phyloP scores from a whole-genome alignment of 2,888 invertebrate species.

The Limulus polyphemus region DNA sequence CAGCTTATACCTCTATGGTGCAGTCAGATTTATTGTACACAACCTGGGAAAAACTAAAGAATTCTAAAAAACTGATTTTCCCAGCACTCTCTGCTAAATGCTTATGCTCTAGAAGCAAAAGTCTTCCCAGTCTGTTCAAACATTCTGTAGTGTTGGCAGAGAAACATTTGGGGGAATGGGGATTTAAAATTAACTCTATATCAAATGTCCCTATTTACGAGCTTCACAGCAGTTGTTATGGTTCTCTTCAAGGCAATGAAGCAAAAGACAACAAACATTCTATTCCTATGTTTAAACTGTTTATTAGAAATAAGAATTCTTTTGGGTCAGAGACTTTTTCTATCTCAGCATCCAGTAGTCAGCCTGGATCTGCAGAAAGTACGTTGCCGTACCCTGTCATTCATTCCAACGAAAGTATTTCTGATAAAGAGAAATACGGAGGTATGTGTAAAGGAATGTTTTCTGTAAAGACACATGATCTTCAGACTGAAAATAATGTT shows the following conservation, averaged over 20 bases:
- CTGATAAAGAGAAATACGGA: too few relatives aligned
- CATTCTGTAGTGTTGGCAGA: conserved; percentile 12
- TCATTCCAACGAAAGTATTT: background rate
- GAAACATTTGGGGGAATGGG: background rate
- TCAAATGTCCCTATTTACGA: too few relatives aligned
- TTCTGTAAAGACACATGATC: too few relatives aligned
- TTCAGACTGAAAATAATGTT: too few relatives aligned
- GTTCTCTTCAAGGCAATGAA: too few relatives aligned
- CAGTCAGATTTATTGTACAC: conserved; percentile 77
- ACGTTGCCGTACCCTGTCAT: background rate
- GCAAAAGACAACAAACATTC: conserved; percentile 8
- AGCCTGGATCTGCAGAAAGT: conserved; percentile 15
- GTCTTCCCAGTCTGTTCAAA: conserved; percentile 25
- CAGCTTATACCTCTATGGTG: conserved; percentile 57
- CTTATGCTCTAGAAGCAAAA: conserved; percentile 24
- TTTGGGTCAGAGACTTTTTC: conserved; percentile 24
- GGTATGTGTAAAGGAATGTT: too few relatives aligned
- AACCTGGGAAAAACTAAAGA: conserved; percentile 68
- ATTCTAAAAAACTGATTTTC: conserved; percentile 20
- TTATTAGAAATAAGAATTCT: conserved; percentile 26
- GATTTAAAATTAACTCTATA: too few relatives aligned
- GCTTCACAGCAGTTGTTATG: too few relatives aligned
- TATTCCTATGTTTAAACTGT: conserved; percentile 21
- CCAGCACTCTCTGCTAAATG: conserved; percentile 6
- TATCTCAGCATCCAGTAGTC: conserved; percentile 10